Conservation (phyloP, 2,797 vertebrate genomes). For the Spondyliosoma cantharus region DNA sequence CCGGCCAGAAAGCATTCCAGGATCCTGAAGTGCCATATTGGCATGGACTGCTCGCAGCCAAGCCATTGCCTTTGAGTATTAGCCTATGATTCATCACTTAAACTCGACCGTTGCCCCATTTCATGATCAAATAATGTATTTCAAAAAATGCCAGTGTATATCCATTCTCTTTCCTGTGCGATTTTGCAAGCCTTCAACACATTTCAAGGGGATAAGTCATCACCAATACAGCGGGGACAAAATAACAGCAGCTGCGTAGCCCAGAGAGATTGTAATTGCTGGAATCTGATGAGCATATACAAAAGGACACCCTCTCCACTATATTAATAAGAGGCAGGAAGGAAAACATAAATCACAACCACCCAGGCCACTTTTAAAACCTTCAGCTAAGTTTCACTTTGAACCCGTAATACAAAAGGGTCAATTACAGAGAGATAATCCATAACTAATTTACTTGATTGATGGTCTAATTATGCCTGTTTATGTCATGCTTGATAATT, state of each 20-base stretch:
- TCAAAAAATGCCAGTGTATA: conserved; percentile 3
- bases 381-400: conserved; percentile 69
- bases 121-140: conserved; percentile 44
- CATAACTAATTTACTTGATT: conserved; percentile 83
- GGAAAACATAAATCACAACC: conserved; percentile 52
- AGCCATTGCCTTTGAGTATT: conserved; percentile 56
- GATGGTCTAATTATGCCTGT: conserved; percentile 83
- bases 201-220: conserved; percentile 46
- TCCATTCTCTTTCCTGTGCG: conserved; percentile 26
- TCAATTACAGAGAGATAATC: conserved; percentile 83
- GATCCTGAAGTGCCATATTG: conserved; percentile 49
- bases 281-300: conserved; percentile 51
- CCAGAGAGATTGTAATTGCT: conserved; percentile 42
- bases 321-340: conserved; percentile 45
- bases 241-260: conserved; percentile 40
- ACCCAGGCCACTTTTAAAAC: conserved; percentile 60
- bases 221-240: conserved; percentile 33
- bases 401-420: conserved; percentile 75
- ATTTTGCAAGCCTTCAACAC: conserved; percentile 29
- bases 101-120: conserved; percentile 36
- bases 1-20: conserved; percentile 49
- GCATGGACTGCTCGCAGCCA: conserved; percentile 29
- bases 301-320: conserved; percentile 38
- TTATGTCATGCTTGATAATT: conserved; percentile 82
- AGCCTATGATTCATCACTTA: conserved; percentile 59